Evolutionary conservation across 2,797 vertebrate genomes (phyloP).

Genomic region (Clarias platycephalus): DNA sequence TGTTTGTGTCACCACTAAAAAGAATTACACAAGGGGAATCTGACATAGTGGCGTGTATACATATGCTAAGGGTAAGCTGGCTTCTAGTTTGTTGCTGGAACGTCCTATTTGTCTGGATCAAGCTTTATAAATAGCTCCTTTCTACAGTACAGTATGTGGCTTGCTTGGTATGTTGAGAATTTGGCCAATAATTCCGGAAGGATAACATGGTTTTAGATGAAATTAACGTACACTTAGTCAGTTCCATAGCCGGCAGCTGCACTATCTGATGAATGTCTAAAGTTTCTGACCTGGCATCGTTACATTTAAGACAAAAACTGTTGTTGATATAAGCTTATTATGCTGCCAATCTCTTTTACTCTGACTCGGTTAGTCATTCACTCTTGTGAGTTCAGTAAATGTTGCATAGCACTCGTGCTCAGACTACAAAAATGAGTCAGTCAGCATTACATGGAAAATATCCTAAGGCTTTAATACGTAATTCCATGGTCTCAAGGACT

Average conservation of each 20-base stretch:
- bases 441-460: slow-evolving; percentile 46
- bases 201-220: slow-evolving; percentile 15
- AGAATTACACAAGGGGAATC: slow-evolving; percentile 3
- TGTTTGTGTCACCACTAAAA: slow-evolving; percentile 12
- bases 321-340: background rate
- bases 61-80: slow-evolving; percentile 13
- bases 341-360: slow-evolving; percentile 12
- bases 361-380: slow-evolving; percentile 44
- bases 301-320: slow-evolving; percentile 7
- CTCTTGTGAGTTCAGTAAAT: slow-evolving; percentile 26
- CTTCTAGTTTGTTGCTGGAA: background rate
- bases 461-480: slow-evolving; percentile 45
- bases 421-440: slow-evolving; percentile 46
- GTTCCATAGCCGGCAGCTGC: background rate
- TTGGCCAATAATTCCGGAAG: background rate
- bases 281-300: background rate
- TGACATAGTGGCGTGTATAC: slow-evolving; percentile 1
- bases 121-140: background rate
- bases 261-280: background rate
- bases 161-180: slow-evolving; percentile 28
- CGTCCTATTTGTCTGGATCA: slow-evolving; percentile 10
- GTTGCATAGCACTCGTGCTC: slow-evolving; percentile 29
- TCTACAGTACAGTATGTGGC: background rate
- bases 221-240: slow-evolving; percentile 38
- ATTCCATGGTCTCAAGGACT: slow-evolving; percentile 37